Evolutionary conservation across 2,888 invertebrate genomes (phyloP).

Genomic region (Xanthia icteritia): DNA sequence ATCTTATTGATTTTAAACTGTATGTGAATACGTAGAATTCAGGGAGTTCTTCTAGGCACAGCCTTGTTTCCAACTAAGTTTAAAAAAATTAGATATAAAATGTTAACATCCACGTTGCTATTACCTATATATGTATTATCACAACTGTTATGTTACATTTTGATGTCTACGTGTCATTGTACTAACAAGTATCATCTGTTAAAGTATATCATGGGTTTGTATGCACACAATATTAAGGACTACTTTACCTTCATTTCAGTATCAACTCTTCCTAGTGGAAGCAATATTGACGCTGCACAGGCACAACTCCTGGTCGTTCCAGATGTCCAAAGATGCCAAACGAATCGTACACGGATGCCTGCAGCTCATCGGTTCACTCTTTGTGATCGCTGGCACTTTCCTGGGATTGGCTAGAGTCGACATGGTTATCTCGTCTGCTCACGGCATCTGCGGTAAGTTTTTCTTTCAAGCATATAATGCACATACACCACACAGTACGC

Average conservation of each 20-base stretch:
- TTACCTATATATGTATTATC: background rate
- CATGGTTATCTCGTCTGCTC: conserved; percentile 80
- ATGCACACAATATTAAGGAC: background rate
- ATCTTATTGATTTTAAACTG: background rate
- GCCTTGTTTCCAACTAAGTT: background rate
- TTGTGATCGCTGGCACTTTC: conserved; percentile 88
- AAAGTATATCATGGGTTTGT: background rate
- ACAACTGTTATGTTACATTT: background rate
- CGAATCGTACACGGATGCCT: conserved; percentile 89
- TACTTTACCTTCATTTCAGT: conserved; percentile 78
- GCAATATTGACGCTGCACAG: conserved; percentile 85
- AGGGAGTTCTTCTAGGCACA: background rate
- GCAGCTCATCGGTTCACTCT: conserved; percentile 87
- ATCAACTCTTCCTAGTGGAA: conserved; percentile 88
- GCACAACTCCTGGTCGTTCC: conserved; percentile 88
- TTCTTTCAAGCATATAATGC: background rate
- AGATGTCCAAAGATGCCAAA: conserved; percentile 82
- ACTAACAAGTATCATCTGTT: background rate
- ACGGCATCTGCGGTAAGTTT: conserved; percentile 86
- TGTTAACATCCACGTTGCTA: background rate
- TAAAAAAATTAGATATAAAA: background rate
- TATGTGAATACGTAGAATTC: background rate
- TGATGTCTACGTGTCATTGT: background rate
- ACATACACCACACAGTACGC: background rate
- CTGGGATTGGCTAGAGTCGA: conserved; percentile 82